These are phyloP conservation scores for Xanthia icteritia DNA, from an alignment of 2,888 invertebrate species.

Conservation along the genomic window DNA sequence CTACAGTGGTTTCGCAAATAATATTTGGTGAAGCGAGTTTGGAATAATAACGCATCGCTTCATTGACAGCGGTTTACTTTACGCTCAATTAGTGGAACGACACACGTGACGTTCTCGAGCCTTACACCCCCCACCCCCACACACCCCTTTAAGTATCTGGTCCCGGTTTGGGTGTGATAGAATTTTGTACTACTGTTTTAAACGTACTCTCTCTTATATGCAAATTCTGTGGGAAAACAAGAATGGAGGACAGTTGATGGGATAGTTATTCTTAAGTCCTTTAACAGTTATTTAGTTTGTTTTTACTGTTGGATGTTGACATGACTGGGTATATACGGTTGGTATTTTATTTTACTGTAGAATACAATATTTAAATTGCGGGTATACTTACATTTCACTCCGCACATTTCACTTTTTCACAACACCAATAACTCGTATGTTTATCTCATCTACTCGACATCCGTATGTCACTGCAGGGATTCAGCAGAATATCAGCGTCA, in stretches of 20 bases:
- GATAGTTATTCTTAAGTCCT: constrained; percentile 12
- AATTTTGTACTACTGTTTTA: constrained; percentile 60
- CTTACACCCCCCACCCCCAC: constrained; percentile 41
- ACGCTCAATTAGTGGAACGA: constrained; percentile 82
- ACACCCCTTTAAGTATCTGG: constrained; percentile 49
- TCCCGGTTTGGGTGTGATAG: constrained; percentile 44
- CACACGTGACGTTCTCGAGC: constrained; percentile 72
- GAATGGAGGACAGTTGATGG: constrained; percentile 27
- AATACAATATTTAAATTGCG: no score
- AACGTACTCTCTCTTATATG: constrained; percentile 51
- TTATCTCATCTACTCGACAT: no score
- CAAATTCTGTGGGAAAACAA: constrained; percentile 55
- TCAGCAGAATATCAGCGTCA: no score
- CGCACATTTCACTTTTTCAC: no score
- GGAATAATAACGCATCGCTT: constrained; percentile 76
- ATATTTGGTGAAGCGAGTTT: constrained; percentile 73
- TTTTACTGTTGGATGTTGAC: constrained; percentile 4
- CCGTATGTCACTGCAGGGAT: no score
- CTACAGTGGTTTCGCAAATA: constrained; percentile 65
- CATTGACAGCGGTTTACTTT: constrained; percentile 81
- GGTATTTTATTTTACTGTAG: no score
- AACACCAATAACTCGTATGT: no score
- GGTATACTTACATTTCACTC: no score
- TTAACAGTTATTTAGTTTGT: constrained; percentile 5
- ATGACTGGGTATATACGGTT: neutral